Percentiles rank a stretch among this genome's conserved stretches.
Conservation (phyloP, 2,113 vertebrate species). For the Albula goreensis region DNA sequence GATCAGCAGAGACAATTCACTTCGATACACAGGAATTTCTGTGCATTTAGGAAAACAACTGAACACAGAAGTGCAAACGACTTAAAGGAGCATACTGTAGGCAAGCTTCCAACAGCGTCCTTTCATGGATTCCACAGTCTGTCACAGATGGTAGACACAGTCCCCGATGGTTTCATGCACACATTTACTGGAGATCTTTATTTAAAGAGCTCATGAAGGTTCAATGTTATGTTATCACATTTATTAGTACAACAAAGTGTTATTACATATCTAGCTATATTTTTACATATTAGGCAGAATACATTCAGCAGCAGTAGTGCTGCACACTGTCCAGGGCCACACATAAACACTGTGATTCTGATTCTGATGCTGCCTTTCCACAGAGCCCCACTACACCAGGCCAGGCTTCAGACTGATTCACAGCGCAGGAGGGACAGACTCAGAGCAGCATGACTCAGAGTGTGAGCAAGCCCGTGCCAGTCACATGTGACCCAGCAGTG, state of each 20-base stretch:
- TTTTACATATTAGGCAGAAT: no score
- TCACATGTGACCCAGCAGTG: conserved; percentile 5
- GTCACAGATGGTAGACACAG: neutral
- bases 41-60: neutral
- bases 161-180: neutral
- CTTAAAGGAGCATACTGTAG: neutral
- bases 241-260: neutral
- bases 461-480: neutral
- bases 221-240: neutral
- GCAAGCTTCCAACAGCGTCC: neutral
- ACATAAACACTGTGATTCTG: neutral
- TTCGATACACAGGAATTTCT: neutral
- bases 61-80: neutral
- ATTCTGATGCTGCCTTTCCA: neutral
- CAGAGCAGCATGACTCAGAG: neutral
- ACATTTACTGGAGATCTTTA: neutral
- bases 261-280: no score
- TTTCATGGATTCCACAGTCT: neutral
- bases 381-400: neutral
- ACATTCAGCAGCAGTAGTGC: no score
- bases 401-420: neutral
- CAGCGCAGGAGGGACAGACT: neutral
- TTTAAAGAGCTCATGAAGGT: neutral
- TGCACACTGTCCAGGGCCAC: neutral
- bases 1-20: neutral